A percentile compares a stretch with the other conserved stretches of the same genome.
Evolutionary conservation across 2,888 invertebrate species (phyloP).

Genomic region (Spatulosminthurus flaviceps): DNA sequence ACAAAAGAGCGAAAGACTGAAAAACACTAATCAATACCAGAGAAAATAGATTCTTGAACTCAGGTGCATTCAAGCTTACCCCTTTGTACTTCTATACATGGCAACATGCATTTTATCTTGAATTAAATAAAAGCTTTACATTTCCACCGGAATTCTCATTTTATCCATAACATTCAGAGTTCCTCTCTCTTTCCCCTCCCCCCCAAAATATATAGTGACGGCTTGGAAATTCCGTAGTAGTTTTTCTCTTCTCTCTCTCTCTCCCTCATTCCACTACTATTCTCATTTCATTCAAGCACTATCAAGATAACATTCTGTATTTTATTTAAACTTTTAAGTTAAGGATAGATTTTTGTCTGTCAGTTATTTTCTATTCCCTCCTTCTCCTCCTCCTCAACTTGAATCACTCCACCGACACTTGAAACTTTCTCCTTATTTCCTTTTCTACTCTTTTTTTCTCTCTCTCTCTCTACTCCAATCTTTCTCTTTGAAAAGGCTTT

Average conservation of each 20-base stretch:
- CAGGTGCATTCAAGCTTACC: too few relatives aligned
- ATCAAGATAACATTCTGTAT: slow-evolving; percentile 22
- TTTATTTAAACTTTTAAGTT: not conserved
- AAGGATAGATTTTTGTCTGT: slow-evolving; percentile 3
- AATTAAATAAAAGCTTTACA: too few relatives aligned
- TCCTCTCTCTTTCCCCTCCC: not conserved
- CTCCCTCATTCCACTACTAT: too few relatives aligned
- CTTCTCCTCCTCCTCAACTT: not conserved
- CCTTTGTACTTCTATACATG: too few relatives aligned
- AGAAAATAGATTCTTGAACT: too few relatives aligned
- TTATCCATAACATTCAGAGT: not conserved
- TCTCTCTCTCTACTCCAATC: not conserved
- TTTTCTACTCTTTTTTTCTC: not conserved
- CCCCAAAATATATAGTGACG: not conserved
- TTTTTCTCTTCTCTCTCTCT: too few relatives aligned
- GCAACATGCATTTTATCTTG: too few relatives aligned
- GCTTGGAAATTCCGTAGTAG: not conserved
- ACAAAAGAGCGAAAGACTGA: too few relatives aligned
- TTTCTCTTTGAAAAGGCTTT: not conserved
- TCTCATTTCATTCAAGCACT: slow-evolving; percentile 13
- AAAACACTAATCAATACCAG: too few relatives aligned
- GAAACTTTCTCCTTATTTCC: slow-evolving; percentile 12
- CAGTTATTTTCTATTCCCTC: not conserved
- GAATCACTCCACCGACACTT: slow-evolving; percentile 2
- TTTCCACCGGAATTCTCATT: not conserved